These are phyloP conservation scores for Botia almorhae DNA, from an alignment of 2,797 vertebrate genomes.

Conservation along the genomic window DNA sequence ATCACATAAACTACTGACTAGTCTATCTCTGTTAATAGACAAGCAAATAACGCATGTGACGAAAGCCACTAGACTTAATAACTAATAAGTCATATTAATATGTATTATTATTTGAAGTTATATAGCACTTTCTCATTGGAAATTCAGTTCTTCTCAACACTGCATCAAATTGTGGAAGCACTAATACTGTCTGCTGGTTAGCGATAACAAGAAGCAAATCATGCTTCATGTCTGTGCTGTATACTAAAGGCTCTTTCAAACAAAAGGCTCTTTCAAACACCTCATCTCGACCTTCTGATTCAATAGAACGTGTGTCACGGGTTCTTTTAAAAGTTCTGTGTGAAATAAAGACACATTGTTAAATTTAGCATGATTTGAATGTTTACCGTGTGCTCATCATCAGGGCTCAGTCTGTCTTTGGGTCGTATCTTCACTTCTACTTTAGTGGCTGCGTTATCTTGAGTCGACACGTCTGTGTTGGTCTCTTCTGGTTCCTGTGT, in stretches of 20 bases:
- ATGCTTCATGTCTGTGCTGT: neutral
- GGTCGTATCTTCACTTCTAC: slow-evolving; percentile 55
- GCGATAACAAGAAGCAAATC: neutral
- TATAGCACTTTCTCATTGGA: neutral
- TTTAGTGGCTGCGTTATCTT: slow-evolving; percentile 40
- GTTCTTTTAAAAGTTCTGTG: no score
- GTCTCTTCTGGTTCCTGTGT: slow-evolving; percentile 28
- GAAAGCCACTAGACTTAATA: no score
- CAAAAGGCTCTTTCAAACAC: neutral
- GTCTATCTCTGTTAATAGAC: neutral
- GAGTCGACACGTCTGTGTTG: slow-evolving; percentile 22
- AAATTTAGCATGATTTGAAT: neutral
- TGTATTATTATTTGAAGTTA: no score
- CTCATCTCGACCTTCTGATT: neutral
- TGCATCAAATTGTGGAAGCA: neutral
- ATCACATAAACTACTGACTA: no score
- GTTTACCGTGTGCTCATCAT: slow-evolving; percentile 72
- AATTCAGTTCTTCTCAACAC: neutral
- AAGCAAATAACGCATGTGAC: neutral
- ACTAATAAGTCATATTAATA: neutral
- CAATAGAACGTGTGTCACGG: neutral
- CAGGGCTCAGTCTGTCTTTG: slow-evolving; percentile 59
- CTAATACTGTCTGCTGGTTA: neutral
- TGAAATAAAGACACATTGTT: neutral
- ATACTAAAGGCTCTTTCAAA: neutral